Evolutionary conservation across 2,797 vertebrate genomes (phyloP).

Genomic region (Liparis tanakae): DNA sequence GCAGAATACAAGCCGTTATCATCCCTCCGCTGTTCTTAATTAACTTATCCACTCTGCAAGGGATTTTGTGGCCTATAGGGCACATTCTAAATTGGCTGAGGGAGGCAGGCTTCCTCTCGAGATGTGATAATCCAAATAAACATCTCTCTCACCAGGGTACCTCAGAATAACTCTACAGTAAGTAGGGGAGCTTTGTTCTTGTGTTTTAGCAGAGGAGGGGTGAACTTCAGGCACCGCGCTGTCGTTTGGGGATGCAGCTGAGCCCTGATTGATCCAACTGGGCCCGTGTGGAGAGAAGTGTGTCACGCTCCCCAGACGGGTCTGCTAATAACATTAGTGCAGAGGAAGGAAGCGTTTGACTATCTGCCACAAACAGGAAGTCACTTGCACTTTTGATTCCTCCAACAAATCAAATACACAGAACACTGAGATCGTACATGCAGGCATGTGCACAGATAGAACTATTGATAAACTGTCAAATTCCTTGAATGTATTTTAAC

Average conservation of each 20-base stretch:
- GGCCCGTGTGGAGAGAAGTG: constrained; percentile 51
- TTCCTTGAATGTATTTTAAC: too few species aligned
- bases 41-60: constrained; percentile 72
- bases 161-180: constrained; percentile 52
- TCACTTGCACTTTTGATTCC: constrained; percentile 44
- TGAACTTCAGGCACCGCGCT: constrained; percentile 47
- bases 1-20: constrained; percentile 65
- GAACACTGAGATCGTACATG: constrained; percentile 35
- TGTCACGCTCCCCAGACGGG: constrained; percentile 58
- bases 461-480: too few species aligned
- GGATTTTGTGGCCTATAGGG: constrained; percentile 62
- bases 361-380: constrained; percentile 53
- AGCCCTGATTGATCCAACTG: constrained; percentile 57
- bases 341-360: constrained; percentile 52
- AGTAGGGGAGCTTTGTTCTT: constrained; percentile 44
- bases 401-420: constrained; percentile 36
- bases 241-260: constrained; percentile 51
- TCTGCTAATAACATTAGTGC: constrained; percentile 54
- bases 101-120: constrained; percentile 60
- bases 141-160: constrained; percentile 52
- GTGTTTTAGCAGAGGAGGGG: constrained; percentile 39
- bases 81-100: constrained; percentile 65
- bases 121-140: constrained; percentile 70
- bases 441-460: too few species aligned
- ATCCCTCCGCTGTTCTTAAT: constrained; percentile 66